Evolutionary conservation across 2,113 vertebrate genomes (phyloP).

Genomic region (Mesoclemmys tuberculata): DNA sequence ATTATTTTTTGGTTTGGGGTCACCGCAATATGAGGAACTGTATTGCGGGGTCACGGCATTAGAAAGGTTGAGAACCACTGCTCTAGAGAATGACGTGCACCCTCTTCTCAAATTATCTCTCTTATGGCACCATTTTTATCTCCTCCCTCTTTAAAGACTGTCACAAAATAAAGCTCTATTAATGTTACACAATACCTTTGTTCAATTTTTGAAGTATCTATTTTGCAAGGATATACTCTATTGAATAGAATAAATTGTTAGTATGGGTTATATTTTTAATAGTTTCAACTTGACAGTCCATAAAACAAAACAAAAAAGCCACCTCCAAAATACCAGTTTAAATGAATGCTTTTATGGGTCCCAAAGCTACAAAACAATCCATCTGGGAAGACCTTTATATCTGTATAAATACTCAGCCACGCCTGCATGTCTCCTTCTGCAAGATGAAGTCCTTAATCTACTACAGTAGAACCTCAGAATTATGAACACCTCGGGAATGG

Average conservation of each 20-base stretch:
- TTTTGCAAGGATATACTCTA: background rate
- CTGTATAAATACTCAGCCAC: background rate
- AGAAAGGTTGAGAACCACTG: no score
- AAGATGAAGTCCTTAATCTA: fast-evolving
- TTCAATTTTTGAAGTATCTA: background rate
- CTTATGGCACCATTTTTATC: background rate
- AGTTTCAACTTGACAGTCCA: background rate
- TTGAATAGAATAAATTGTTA: background rate
- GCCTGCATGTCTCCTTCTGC: background rate
- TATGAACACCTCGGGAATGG: no score
- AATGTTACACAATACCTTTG: background rate
- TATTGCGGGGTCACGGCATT: no score
- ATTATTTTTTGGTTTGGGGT: no score
- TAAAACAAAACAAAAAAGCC: background rate
- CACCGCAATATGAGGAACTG: no score
- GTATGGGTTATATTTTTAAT: background rate
- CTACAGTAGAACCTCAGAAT: no score
- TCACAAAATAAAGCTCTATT: background rate
- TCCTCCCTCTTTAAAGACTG: fast-evolving
- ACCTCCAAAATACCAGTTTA: background rate
- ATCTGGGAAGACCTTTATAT: background rate
- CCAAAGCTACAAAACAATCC: background rate
- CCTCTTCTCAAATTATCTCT: fast-evolving
- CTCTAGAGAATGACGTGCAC: no score
- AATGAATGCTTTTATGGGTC: background rate